Conservation (phyloP, 2,888 invertebrate species). For the Agrochola lota region DNA sequence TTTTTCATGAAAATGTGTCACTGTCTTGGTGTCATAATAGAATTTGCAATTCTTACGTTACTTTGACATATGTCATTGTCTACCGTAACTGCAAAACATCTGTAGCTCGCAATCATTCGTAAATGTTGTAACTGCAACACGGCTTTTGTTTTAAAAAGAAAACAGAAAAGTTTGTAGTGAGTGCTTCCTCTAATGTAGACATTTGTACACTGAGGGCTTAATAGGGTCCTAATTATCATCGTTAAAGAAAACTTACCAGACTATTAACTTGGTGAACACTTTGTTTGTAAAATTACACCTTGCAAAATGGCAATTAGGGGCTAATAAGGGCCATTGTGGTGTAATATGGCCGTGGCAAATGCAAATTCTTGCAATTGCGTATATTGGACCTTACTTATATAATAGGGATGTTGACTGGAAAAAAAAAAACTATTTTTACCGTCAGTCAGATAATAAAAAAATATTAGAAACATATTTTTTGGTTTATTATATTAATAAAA, state of each 20-base stretch:
- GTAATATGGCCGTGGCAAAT: not conserved
- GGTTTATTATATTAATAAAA: no score
- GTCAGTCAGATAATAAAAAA: no score
- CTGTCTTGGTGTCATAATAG: not conserved
- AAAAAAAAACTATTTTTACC: no score
- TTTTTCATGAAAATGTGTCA: conserved; percentile 5
- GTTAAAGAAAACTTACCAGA: conserved; percentile 8
- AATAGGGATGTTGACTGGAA: no score
- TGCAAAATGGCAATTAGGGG: conserved; percentile 9
- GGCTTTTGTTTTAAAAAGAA: conserved; percentile 65
- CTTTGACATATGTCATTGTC: conserved; percentile 3
- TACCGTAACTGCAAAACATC: conserved; percentile 20
- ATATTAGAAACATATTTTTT: no score
- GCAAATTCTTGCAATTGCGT: not conserved
- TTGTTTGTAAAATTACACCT: conserved; percentile 25
- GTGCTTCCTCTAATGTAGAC: conserved; percentile 39
- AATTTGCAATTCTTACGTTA: conserved; percentile 6
- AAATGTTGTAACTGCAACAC: conserved; percentile 51
- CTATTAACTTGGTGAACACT: conserved; percentile 9
- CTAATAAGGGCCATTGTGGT: not conserved
- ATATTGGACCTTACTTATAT: not conserved
- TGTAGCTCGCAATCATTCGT: conserved; percentile 26
- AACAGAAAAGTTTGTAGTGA: conserved; percentile 23
- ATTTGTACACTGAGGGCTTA: conserved; percentile 15
- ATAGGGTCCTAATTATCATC: conserved; percentile 8